A percentile compares a stretch with the other conserved stretches of the same genome.
These are phyloP conservation scores for Herpetotheres cachinnans DNA, from an alignment of 2,113 vertebrate genomes.

Conservation along the genomic window DNA sequence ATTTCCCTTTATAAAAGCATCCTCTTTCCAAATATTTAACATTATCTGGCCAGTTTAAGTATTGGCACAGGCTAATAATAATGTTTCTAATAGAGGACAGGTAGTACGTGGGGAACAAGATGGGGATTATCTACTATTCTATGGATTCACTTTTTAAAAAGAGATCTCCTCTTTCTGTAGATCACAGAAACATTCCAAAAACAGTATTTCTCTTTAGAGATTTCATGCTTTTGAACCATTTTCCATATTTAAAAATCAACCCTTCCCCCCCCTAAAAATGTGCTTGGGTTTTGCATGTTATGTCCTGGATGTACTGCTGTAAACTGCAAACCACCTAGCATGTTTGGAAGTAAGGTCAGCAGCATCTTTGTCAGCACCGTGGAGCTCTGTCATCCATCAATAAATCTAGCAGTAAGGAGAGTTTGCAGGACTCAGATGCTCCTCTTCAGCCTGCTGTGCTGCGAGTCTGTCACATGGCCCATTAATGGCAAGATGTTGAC, in stretches of 20 bases:
- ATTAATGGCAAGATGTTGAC: constrained; percentile 35
- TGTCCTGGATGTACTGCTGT: background rate
- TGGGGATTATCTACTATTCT: background rate
- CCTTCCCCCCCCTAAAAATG: background rate
- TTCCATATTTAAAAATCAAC: background rate
- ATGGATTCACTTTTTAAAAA: background rate
- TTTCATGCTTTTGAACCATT: background rate
- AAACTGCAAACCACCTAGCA: background rate
- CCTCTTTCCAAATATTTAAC: background rate
- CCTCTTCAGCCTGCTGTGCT: constrained; percentile 20
- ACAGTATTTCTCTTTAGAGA: background rate
- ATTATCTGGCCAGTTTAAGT: background rate
- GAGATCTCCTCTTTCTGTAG: background rate
- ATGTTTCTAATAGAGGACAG: background rate
- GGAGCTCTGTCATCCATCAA: constrained; percentile 23
- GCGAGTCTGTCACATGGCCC: constrained; percentile 34
- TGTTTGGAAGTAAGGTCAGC: background rate
- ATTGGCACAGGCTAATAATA: background rate
- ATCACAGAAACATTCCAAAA: background rate
- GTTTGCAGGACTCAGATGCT: constrained; percentile 32
- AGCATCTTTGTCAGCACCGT: background rate
- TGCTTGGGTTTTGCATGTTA: background rate
- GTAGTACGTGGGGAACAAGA: background rate
- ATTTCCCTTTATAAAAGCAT: background rate
- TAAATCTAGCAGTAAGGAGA: background rate